These are phyloP conservation scores for Lethocerus indicus DNA, from an alignment of 1,140 invertebrate genomes.

Conservation along the genomic window DNA sequence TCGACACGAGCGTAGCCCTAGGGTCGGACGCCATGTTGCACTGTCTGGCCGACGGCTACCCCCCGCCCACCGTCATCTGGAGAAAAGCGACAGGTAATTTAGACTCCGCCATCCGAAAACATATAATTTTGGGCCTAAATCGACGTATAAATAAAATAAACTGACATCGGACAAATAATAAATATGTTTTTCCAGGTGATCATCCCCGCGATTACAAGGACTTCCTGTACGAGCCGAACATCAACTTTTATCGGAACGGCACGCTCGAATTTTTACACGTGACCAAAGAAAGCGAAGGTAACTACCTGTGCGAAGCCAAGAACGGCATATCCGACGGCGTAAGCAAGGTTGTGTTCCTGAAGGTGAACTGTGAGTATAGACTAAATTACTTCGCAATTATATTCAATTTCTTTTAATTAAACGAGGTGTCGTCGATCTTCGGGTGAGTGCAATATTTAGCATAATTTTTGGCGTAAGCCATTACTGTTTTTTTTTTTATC, in stretches of 20 bases:
- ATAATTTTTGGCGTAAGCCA: too few species aligned
- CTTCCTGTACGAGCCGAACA: constrained; percentile 53
- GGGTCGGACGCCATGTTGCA: constrained; percentile 67
- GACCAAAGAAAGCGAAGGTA: constrained; percentile 69
- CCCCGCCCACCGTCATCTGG: constrained; percentile 75
- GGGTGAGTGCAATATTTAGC: too few species aligned
- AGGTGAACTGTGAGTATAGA: constrained; percentile 58
- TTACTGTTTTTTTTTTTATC: too few species aligned
- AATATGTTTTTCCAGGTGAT: constrained; percentile 37
- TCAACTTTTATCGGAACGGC: constrained; percentile 61
- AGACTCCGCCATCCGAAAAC: too few species aligned
- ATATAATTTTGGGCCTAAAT: too few species aligned
- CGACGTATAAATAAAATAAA: background rate
- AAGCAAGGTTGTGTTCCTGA: constrained; percentile 72
- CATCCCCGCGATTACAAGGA: constrained; percentile 74
- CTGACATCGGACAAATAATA: background rate
- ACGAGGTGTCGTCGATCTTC: background rate
- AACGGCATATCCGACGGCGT: constrained; percentile 78
- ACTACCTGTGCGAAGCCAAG: constrained; percentile 81
- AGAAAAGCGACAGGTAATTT: constrained; percentile 57
- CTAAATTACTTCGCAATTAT: background rate
- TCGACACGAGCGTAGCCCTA: constrained; percentile 68
- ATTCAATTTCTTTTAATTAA: constrained; percentile 1
- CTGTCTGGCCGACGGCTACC: constrained; percentile 83
- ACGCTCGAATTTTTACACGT: constrained; percentile 63